These are phyloP conservation scores for Polyodon spathula DNA, from an alignment of 2,113 vertebrate genomes.

Conservation along the genomic window DNA sequence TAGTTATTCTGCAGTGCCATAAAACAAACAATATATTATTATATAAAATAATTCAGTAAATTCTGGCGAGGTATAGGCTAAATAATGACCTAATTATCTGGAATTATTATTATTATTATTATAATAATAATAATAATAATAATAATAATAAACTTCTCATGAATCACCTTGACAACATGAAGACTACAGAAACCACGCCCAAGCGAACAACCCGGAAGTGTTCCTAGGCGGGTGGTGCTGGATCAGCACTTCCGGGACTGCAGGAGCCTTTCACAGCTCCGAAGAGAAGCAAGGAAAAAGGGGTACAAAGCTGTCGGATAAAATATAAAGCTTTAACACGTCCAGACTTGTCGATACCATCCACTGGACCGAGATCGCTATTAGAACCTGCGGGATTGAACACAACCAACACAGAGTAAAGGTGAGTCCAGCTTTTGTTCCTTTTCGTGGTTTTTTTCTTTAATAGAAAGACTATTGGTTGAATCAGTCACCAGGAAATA, in stretches of 20 bases:
- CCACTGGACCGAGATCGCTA: background rate
- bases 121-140: background rate
- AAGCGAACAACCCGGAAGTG: conserved; percentile 14
- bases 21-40: too few relatives aligned
- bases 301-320: conserved; percentile 7
- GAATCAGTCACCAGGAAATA: conserved; percentile 7
- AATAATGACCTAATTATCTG: too few relatives aligned
- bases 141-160: background rate
- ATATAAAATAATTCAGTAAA: too few relatives aligned
- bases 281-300: conserved; percentile 15
- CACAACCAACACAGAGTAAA: conserved; percentile 5
- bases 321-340: conserved; percentile 6
- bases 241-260: conserved; percentile 19
- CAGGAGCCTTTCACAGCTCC: conserved; percentile 16
- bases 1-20: too few relatives aligned
- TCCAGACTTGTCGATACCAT: background rate
- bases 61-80: too few relatives aligned
- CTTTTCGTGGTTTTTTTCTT: conserved; percentile 10
- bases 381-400: background rate
- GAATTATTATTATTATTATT: too few relatives aligned
- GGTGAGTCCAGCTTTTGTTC: conserved; percentile 8
- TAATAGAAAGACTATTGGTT: conserved; percentile 15
- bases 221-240: conserved; percentile 18
- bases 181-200: background rate
- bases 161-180: background rate